A percentile compares a stretch with the other conserved stretches of the same genome.
These are phyloP conservation scores for Archips crataeganus DNA, from an alignment of 2,888 invertebrate species.

Conservation along the genomic window DNA sequence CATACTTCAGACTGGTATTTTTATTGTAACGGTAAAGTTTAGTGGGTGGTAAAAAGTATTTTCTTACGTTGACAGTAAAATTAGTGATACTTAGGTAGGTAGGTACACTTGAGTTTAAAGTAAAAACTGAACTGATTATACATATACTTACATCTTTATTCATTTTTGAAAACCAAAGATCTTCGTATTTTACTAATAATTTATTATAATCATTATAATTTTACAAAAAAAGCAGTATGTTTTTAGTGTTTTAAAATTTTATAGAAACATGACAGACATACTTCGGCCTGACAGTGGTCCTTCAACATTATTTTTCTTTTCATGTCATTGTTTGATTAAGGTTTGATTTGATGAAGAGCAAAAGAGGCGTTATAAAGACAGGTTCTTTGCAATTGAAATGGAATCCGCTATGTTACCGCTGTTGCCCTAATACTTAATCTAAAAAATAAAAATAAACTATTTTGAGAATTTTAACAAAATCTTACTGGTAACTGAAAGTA, in stretches of 20 bases:
- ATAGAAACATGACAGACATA: constrained; percentile 28
- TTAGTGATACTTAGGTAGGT: not conserved
- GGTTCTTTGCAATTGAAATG: not conserved
- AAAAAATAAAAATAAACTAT: too few relatives aligned
- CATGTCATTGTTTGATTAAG: not conserved
- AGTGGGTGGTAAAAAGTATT: not conserved
- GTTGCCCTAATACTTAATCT: too few relatives aligned
- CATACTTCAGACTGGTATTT: not conserved
- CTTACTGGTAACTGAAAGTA: too few relatives aligned
- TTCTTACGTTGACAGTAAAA: not conserved
- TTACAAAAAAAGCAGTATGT: constrained; percentile 11
- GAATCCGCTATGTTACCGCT: too few relatives aligned
- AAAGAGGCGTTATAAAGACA: constrained; percentile 9
- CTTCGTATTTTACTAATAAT: constrained; percentile 1
- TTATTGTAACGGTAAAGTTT: not conserved
- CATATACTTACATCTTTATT: constrained; percentile 22
- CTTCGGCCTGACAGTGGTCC: constrained; percentile 10
- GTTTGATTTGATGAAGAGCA: not conserved
- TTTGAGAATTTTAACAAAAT: too few relatives aligned
- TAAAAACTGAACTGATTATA: not conserved
- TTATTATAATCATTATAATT: constrained; percentile 16
- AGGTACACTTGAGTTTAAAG: not conserved
- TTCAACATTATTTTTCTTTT: constrained; percentile 16
- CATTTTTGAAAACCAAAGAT: constrained; percentile 17
- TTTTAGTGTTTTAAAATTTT: constrained; percentile 20